These are phyloP conservation scores for Fragum whitleyi DNA, from an alignment of 2,888 invertebrate species.

Conservation along the genomic window DNA sequence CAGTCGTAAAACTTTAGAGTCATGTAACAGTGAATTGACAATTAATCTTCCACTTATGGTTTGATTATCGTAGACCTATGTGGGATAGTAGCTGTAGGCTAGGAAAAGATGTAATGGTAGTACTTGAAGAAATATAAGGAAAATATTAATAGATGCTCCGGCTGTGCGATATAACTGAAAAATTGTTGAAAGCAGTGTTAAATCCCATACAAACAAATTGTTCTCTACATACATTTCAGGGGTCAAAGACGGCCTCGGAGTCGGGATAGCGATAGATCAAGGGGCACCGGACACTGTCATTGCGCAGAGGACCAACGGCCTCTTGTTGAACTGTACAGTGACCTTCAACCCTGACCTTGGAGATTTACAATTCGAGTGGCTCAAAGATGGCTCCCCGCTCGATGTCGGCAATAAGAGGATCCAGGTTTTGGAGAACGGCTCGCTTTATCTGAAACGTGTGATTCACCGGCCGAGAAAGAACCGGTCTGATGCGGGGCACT, in stretches of 20 bases:
- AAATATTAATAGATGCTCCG: too few species aligned
- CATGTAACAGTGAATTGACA: too few species aligned
- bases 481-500: conserved; percentile 64
- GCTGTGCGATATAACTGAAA: too few species aligned
- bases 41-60: too few species aligned
- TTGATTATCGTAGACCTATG: too few species aligned
- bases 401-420: conserved; percentile 59
- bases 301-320: conserved; percentile 68
- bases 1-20: too few species aligned
- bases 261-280: conserved; percentile 54
- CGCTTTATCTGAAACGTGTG: conserved; percentile 68
- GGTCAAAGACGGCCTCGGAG: conserved; percentile 43
- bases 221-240: too few species aligned
- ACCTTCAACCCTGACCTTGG: conserved; percentile 51
- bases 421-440: conserved; percentile 68
- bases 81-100: too few species aligned
- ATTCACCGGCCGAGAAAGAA: conserved; percentile 66
- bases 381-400: conserved; percentile 61
- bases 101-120: too few species aligned
- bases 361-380: conserved; percentile 59
- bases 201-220: too few species aligned
- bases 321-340: conserved; percentile 71
- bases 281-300: conserved; percentile 62
- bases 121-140: too few species aligned
- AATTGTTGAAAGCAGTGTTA: too few species aligned